Conservation (phyloP, 2,797 vertebrate genomes). For the Gadopsis marmoratus region DNA sequence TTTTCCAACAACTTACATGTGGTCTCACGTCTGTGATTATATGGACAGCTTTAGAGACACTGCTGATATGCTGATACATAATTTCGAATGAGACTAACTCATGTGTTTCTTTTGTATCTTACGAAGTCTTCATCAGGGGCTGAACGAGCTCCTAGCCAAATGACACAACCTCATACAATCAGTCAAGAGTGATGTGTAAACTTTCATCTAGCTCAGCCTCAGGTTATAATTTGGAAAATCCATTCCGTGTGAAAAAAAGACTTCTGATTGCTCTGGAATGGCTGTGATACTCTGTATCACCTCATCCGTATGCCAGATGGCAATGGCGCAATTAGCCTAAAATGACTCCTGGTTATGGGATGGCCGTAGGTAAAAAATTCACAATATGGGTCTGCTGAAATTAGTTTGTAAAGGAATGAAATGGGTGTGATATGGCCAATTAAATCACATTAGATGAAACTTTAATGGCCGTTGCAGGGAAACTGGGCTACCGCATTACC, state of each 20-base stretch:
- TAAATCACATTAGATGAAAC: slow-evolving; percentile 57
- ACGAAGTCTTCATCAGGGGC: background rate
- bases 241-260: background rate
- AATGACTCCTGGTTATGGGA: slow-evolving; percentile 46
- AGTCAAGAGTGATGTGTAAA: background rate
- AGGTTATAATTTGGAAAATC: slow-evolving; percentile 40
- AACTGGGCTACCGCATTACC: slow-evolving; percentile 33
- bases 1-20: no score
- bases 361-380: slow-evolving; percentile 54
- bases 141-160: slow-evolving; percentile 10
- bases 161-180: background rate
- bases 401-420: slow-evolving; percentile 54
- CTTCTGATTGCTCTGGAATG: slow-evolving; percentile 25
- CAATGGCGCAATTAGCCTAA: slow-evolving; percentile 49
- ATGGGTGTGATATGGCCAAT: slow-evolving; percentile 52
- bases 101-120: background rate
- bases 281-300: slow-evolving; percentile 25
- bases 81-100: background rate
- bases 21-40: background rate
- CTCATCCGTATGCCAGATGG: slow-evolving; percentile 62
- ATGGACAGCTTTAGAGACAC: background rate
- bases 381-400: slow-evolving; percentile 44
- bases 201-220: slow-evolving; percentile 33
- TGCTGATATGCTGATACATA: background rate
- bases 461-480: slow-evolving; percentile 47